phyloP scores from a whole-genome alignment of 2,113 vertebrate genomes.

The Irena cyanogastra region DNA sequence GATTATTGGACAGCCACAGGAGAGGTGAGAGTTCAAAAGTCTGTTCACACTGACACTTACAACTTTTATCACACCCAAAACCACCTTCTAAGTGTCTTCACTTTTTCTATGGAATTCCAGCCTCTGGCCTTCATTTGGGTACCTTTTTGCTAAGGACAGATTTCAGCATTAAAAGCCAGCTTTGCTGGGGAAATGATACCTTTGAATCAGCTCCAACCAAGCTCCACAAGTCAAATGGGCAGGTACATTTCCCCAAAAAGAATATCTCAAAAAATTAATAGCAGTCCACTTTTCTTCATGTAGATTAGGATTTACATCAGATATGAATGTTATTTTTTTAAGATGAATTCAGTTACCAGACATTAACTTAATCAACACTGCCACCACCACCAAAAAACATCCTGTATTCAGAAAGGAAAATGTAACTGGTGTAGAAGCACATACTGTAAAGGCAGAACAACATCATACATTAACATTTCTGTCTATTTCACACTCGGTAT shows the following conservation, averaged over 20 bases:
- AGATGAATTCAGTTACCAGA: background rate
- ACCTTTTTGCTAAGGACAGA: background rate
- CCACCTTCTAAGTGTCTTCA: background rate
- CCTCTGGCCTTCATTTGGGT: background rate
- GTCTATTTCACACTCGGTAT: background rate
- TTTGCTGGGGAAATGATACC: background rate
- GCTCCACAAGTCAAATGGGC: background rate
- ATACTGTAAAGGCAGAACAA: background rate
- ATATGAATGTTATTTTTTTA: background rate
- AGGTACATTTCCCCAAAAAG: background rate
- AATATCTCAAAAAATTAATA: background rate
- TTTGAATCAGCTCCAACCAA: background rate
- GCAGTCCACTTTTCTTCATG: background rate
- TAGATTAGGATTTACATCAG: too few relatives aligned
- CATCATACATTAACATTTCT: background rate
- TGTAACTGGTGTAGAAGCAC: background rate
- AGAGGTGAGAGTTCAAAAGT: background rate
- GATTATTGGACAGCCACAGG: background rate
- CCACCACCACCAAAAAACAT: background rate
- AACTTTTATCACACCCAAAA: background rate
- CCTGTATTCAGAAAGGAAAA: background rate
- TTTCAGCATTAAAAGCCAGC: background rate
- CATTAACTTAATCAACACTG: background rate
- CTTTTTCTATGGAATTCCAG: background rate
- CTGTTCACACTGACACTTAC: background rate